Evolutionary conservation across 2,113 vertebrate species (phyloP).

Genomic region (Reinhardtius hippoglossoides): DNA sequence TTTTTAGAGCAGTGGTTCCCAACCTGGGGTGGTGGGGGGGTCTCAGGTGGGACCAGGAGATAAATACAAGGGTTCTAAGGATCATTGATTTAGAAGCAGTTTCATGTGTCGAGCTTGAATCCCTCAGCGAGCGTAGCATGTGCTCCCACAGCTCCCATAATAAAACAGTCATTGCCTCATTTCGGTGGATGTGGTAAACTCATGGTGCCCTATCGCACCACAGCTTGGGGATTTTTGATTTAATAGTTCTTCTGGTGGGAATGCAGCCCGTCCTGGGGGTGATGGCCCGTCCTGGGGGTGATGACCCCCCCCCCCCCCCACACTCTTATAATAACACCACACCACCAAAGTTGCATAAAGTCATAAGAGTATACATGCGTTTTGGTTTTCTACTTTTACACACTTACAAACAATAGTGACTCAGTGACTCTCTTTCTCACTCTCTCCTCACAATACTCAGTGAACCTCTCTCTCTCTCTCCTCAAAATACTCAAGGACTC

Average conservation of each 20-base stretch:
- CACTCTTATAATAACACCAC: background rate
- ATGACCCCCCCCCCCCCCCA: background rate
- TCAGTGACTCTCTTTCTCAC: too few species aligned
- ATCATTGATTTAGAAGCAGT: background rate
- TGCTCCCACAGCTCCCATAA: background rate
- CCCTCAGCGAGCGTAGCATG: background rate
- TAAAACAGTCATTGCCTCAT: background rate
- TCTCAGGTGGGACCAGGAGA: background rate
- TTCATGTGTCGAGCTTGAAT: background rate
- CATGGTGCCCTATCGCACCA: background rate
- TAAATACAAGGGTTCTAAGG: background rate
- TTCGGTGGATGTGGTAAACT: background rate
- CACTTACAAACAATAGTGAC: background rate
- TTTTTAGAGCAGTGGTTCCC: background rate
- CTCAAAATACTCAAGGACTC: too few species aligned
- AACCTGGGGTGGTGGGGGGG: background rate
- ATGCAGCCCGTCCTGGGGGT: background rate
- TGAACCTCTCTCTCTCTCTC: conserved; percentile 33
- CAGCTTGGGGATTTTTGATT: conserved; percentile 2
- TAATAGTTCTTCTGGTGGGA: conserved; percentile 9
- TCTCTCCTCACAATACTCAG: too few species aligned
- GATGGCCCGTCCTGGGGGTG: background rate
- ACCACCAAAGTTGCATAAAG: background rate
- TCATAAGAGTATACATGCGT: background rate
- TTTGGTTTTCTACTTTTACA: background rate